Base-by-base conservation (phyloP, 2,797 vertebrate genomes). In the Phaenicophaeus curvirostris region DNA sequence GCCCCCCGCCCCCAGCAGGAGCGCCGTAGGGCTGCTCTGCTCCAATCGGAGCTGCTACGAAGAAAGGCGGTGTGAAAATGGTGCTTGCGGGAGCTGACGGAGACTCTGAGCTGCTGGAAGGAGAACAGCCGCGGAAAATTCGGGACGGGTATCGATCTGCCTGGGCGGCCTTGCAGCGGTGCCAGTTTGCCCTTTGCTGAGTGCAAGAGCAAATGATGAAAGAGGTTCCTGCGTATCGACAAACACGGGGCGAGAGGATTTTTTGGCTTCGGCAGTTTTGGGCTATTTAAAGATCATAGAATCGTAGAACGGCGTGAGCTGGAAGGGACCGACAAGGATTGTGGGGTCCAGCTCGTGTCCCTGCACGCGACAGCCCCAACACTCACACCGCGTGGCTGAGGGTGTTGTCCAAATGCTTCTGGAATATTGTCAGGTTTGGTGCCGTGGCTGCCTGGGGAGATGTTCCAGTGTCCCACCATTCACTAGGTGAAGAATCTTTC, bases 161-260 rank as follows among this genome's bases (percentile, higher is more conserved):
- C n/a, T 78, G 67, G 62, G 51, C 8, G 96, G 89, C 95, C 92
- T 96, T 94, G 95, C 77, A 4, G 84, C 81, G 1, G 4, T 58
- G 92, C 89, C 90, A 66, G 90, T 87, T 90, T 73, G 94, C 78
- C 84, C 87, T 95, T 55, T 19, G n/a, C 90, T 77, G 86, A 53
- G 62, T 5, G 44, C 91, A 79, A 93, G 90, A 96, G 95, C 66
- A 89, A 94, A 96, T 95, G 95, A 95, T 96, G 93, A 74, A 85
- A 35, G 81, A 96, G 95, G 72, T 95, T 95, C 88, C 94, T 79
- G 93, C 92, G 73, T 8, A 46, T 24, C 81, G 71, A 82, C 88
- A 93, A 88, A 95, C 74, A 92, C 3, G 41, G 81, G 33, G 67
- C 2, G 11, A 59, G 37, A n/a, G 41, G 50, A 24, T 9, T 28